phyloP scores from a whole-genome alignment of 2,888 invertebrate species.

The Mellilla xanthometata region DNA sequence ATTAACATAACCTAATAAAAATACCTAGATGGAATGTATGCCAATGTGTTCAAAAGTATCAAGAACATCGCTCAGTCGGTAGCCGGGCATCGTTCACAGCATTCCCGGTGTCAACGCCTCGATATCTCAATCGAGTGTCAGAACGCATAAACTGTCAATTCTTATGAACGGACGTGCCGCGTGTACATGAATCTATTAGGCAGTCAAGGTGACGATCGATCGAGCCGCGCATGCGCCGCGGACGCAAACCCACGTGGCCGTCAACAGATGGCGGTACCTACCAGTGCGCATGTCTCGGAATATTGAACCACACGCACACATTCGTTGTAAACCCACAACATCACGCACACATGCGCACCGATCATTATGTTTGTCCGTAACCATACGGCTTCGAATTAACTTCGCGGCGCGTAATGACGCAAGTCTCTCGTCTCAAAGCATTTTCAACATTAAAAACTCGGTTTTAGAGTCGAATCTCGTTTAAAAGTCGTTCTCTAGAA shows the following conservation, averaged over 20 bases:
- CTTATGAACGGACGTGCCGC: constrained; percentile 47
- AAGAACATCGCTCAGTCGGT: too few relatives aligned
- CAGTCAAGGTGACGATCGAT: constrained; percentile 78
- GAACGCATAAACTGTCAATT: constrained; percentile 41
- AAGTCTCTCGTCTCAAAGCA: constrained; percentile 37
- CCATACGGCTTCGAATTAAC: constrained; percentile 76
- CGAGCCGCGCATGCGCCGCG: constrained; percentile 50
- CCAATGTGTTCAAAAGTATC: too few relatives aligned
- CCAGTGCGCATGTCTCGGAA: constrained; percentile 66
- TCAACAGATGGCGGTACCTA: constrained; percentile 74
- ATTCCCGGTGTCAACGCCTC: constrained; percentile 19
- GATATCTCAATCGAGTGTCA: constrained; percentile 32
- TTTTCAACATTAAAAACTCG: constrained; percentile 32
- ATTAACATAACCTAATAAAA: too few relatives aligned
- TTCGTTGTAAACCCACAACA: too few relatives aligned
- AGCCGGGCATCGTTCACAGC: constrained; percentile 12
- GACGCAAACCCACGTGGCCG: constrained; percentile 57
- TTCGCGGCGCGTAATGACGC: constrained; percentile 68
- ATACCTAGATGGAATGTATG: too few relatives aligned
- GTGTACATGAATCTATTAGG: constrained; percentile 74
- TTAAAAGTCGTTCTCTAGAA: constrained; percentile 22
- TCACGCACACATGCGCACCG: constrained; percentile 50
- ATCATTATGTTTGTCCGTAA: constrained; percentile 74
- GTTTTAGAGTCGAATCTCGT: constrained; percentile 21
- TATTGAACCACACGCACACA: constrained; percentile 65